phyloP scores from a whole-genome alignment of 2,888 invertebrate genomes.

The Drosophila neutralis region DNA sequence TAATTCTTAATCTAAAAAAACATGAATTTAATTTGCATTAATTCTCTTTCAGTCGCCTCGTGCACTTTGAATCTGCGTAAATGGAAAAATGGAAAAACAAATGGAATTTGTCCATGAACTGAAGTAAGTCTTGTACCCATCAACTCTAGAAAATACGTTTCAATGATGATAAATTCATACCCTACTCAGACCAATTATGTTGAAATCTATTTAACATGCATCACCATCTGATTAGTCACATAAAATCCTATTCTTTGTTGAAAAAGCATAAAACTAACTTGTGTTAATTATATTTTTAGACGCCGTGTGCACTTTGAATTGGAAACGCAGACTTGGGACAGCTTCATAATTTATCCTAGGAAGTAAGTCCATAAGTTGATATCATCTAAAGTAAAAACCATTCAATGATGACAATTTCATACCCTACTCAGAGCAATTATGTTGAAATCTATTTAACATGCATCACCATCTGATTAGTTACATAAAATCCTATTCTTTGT shows the following conservation, averaged over 20 bases:
- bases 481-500: neutral
- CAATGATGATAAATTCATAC: conserved; percentile 65
- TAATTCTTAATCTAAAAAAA: neutral
- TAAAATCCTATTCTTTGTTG: neutral
- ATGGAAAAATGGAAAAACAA: neutral
- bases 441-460: conserved; percentile 69
- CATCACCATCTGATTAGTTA: conserved; percentile 74
- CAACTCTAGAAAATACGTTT: neutral
- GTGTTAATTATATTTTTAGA: conserved; percentile 10
- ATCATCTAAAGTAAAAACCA: neutral
- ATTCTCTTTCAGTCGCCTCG: neutral
- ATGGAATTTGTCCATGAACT: too few species aligned
- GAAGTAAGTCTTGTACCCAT: conserved; percentile 7
- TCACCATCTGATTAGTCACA: conserved; percentile 71
- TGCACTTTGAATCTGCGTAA: neutral
- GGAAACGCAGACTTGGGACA: neutral
- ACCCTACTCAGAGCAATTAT: conserved; percentile 54
- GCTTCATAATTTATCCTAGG: neutral
- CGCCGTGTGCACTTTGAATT: neutral
- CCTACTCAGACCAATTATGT: conserved; percentile 53
- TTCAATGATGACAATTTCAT: conserved; percentile 65
- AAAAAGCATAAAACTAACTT: conserved; percentile 13
- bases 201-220: conserved; percentile 70
- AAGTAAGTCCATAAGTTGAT: neutral
- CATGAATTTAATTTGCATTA: conserved; percentile 1